These are phyloP conservation scores for Urosaurus nigricauda DNA, from an alignment of 2,797 vertebrate genomes.

Conservation along the genomic window DNA sequence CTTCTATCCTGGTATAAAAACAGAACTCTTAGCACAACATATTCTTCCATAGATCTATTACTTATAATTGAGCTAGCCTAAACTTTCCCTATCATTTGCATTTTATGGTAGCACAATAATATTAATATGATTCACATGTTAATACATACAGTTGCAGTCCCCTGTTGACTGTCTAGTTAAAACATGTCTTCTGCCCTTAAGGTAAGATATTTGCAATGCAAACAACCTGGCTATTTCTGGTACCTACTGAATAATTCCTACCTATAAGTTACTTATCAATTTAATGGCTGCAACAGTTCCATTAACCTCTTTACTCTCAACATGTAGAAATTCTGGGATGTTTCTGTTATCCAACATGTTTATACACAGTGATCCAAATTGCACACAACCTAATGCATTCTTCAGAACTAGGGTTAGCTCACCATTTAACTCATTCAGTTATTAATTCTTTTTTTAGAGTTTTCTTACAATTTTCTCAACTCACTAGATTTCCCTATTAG, in stretches of 20 bases:
- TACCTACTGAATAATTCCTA: constrained; percentile 34
- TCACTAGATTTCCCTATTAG: too few species aligned
- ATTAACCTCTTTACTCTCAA: constrained; percentile 40
- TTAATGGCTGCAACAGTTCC: background rate
- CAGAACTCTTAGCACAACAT: background rate
- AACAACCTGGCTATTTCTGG: constrained; percentile 42
- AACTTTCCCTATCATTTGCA: constrained; percentile 49
- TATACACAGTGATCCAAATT: constrained; percentile 12
- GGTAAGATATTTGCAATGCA: constrained; percentile 30
- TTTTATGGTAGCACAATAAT: constrained; percentile 39
- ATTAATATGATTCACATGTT: constrained; percentile 40
- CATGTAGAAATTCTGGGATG: constrained; percentile 28
- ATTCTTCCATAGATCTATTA: constrained; percentile 40
- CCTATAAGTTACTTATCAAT: constrained; percentile 26
- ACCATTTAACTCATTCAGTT: too few species aligned
- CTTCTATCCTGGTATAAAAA: background rate
- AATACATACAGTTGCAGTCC: constrained; percentile 50
- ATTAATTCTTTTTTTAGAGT: too few species aligned
- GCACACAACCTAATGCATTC: background rate
- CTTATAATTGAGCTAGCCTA: constrained; percentile 55
- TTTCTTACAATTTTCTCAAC: too few species aligned
- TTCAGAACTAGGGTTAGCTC: background rate
- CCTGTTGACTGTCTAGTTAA: constrained; percentile 52
- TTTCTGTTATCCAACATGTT: constrained; percentile 20
- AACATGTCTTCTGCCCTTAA: constrained; percentile 46